A percentile compares a stretch with the other conserved stretches of the same genome.
Conservation (phyloP, 2,113 vertebrate genomes). For the Mystacornis crossleyi region DNA sequence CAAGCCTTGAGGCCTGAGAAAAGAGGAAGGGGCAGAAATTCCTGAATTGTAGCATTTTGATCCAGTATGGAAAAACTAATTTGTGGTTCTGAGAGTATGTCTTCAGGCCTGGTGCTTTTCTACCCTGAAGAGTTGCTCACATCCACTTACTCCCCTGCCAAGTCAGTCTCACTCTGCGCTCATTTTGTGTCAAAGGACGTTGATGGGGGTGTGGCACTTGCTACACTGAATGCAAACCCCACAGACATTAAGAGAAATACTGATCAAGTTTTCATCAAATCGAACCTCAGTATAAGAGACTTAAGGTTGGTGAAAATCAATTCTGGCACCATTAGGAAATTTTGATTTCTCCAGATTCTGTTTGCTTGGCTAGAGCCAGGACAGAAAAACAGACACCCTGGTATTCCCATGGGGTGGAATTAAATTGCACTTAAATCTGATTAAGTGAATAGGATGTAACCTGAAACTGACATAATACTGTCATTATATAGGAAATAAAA, state of each 20-base stretch:
- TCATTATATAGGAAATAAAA: neutral
- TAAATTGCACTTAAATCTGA: neutral
- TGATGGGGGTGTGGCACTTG: fast-evolving
- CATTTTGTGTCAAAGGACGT: neutral
- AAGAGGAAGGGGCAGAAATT: neutral
- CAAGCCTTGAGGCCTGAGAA: neutral
- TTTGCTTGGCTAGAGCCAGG: neutral
- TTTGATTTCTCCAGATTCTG: neutral
- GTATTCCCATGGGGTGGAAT: neutral
- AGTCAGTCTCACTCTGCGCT: neutral
- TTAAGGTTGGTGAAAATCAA: neutral
- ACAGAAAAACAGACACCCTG: neutral
- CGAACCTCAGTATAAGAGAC: neutral
- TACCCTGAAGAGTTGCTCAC: neutral
- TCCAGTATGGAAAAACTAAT: fast-evolving
- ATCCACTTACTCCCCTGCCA: fast-evolving
- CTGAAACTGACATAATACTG: neutral
- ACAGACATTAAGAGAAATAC: neutral
- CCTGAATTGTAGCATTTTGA: neutral
- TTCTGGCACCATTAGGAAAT: neutral
- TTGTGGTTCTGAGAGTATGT: neutral
- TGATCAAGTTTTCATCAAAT: neutral
- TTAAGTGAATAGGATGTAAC: neutral
- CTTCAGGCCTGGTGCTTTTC: neutral
- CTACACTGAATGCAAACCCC: neutral